Conservation (phyloP, 2,797 vertebrate genomes). For the Eulemur mongoz region DNA sequence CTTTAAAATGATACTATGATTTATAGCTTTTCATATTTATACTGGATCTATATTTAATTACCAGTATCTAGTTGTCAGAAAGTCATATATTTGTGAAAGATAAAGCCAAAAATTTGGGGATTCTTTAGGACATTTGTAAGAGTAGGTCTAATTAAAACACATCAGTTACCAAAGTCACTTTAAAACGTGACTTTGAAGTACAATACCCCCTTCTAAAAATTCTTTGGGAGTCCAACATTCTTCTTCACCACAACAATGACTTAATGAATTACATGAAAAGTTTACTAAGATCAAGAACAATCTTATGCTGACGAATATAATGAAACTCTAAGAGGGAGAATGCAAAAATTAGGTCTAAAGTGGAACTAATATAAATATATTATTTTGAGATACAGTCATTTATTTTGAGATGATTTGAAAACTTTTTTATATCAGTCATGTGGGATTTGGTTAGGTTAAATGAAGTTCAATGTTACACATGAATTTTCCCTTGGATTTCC, state of each 20-base stretch:
- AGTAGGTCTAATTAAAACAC: slow-evolving; percentile 69
- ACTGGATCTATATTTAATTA: slow-evolving; percentile 80
- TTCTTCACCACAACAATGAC: background rate
- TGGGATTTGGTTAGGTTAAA: slow-evolving; percentile 4
- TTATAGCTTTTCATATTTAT: slow-evolving; percentile 75
- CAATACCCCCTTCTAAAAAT: slow-evolving; percentile 54
- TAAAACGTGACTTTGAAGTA: slow-evolving; percentile 51
- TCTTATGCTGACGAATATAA: slow-evolving; percentile 30
- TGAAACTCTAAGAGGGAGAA: slow-evolving; percentile 38
- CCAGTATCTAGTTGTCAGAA: slow-evolving; percentile 73
- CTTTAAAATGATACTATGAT: slow-evolving; percentile 74
- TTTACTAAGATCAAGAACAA: slow-evolving; percentile 43
- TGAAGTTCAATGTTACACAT: background rate
- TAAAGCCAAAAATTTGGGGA: slow-evolving; percentile 65
- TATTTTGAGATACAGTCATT: slow-evolving; percentile 2
- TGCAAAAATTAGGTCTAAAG: slow-evolving; percentile 31
- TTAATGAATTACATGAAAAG: background rate
- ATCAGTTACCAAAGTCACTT: slow-evolving; percentile 65
- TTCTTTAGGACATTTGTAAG: slow-evolving; percentile 70
- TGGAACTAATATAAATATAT: background rate
- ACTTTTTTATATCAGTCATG: background rate
- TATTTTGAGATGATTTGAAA: slow-evolving; percentile 20
- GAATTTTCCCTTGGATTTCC: background rate
- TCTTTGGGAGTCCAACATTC: slow-evolving; percentile 20
- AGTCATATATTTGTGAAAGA: slow-evolving; percentile 65